Conservation (phyloP, 2,888 invertebrate genomes). For the Boloria euphrosyne region DNA sequence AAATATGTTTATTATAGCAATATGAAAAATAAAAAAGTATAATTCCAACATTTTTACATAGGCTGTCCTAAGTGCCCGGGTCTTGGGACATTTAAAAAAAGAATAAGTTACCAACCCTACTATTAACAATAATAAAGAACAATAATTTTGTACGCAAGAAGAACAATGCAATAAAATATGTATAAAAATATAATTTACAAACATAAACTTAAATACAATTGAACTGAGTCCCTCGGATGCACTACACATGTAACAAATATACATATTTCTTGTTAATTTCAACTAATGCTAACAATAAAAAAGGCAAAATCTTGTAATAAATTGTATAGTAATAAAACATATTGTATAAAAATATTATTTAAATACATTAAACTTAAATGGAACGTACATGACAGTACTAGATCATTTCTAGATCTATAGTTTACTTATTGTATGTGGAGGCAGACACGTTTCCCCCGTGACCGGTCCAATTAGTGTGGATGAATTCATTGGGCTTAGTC, state of each 20-base stretch:
- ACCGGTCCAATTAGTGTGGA: conserved; percentile 99
- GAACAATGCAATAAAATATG: not conserved
- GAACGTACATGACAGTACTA: conserved; percentile 3
- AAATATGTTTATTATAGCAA: not conserved
- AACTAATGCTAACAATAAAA: not conserved
- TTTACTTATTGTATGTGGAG: conserved; percentile 87
- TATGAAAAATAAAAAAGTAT: not conserved
- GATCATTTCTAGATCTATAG: not conserved
- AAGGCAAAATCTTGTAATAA: not conserved
- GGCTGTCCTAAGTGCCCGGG: no score
- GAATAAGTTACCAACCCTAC: not conserved
- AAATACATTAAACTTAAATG: not conserved
- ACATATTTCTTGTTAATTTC: no score
- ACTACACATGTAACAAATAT: no score
- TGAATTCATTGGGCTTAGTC: conserved; percentile 91
- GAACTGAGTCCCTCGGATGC: not conserved
- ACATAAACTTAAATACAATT: not conserved
- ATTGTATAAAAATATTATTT: not conserved
- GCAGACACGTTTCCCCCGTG: conserved; percentile 97
- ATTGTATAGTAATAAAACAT: no score
- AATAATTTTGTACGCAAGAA: not conserved
- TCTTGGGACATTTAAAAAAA: not conserved
- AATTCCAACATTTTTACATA: no score
- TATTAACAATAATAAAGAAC: conserved; percentile 5
- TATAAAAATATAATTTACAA: conserved; percentile 4